Conservation (phyloP, 2,113 vertebrate species). For the Campylorhamphus procurvoides region DNA sequence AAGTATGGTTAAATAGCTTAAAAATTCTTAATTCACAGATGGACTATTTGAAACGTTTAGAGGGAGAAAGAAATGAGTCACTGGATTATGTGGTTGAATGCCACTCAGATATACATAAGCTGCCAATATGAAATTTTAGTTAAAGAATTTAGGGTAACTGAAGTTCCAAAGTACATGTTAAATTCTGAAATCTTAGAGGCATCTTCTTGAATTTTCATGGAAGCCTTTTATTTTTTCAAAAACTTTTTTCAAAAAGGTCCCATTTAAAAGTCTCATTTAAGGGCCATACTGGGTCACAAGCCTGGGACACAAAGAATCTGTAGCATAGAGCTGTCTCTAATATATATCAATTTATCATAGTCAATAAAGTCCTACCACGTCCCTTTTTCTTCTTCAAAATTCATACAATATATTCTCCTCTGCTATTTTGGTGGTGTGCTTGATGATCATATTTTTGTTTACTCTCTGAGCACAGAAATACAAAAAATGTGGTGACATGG, state of each 20-base stretch:
- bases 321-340: background rate
- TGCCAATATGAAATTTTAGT: background rate
- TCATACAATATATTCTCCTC: background rate
- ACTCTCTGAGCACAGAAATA: background rate
- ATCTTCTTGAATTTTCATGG: background rate
- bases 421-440: background rate
- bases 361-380: background rate
- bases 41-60: background rate
- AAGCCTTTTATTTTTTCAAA: background rate
- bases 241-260: background rate
- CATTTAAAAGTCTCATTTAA: background rate
- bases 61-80: too few relatives aligned
- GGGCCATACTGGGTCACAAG: background rate
- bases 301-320: background rate
- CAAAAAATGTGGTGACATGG: background rate
- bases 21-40: background rate
- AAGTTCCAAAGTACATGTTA: background rate
- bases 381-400: background rate
- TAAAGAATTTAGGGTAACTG: background rate
- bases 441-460: conserved; percentile 28
- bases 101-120: background rate
- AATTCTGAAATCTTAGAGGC: background rate
- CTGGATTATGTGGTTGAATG: background rate
- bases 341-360: background rate
- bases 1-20: background rate